Evolutionary conservation across 2,113 vertebrate genomes (phyloP).

Genomic region (Probosciger aterrimus): DNA sequence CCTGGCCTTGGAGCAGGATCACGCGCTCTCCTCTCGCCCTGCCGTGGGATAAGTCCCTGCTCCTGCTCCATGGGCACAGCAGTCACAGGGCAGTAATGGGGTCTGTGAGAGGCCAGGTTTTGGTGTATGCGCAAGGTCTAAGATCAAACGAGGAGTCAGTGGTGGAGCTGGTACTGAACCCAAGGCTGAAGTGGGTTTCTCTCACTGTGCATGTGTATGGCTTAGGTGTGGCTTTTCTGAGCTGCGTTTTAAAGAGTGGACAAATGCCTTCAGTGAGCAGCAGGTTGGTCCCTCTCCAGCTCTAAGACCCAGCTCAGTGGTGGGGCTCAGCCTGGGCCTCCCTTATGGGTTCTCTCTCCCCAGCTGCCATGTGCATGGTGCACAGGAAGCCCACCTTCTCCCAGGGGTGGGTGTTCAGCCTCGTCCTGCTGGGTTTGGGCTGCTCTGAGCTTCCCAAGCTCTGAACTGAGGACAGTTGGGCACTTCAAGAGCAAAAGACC

Average conservation of each 20-base stretch:
- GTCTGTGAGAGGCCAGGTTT: neutral
- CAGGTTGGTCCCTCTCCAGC: neutral
- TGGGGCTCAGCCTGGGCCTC: neutral
- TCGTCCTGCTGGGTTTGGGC: neutral
- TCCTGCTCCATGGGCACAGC: neutral
- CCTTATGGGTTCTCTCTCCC: neutral
- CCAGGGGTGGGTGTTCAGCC: rapidly evolving
- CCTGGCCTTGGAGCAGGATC: neutral
- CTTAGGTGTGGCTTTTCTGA: neutral
- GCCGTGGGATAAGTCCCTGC: neutral
- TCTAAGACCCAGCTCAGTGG: neutral
- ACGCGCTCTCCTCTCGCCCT: rapidly evolving
- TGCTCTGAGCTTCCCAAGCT: neutral
- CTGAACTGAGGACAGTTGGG: neutral
- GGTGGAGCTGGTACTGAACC: neutral
- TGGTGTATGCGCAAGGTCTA: neutral
- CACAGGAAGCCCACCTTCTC: neutral
- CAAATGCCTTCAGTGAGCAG: neutral
- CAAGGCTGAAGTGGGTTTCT: neutral
- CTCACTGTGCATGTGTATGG: rapidly evolving
- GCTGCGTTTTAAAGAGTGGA: neutral
- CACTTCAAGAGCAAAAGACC: neutral
- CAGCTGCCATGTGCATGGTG: rapidly evolving
- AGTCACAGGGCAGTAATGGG: neutral
- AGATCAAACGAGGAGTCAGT: neutral